Base-by-base conservation (phyloP, 2,113 vertebrate species). In the Gambusia holbrooki region DNA sequence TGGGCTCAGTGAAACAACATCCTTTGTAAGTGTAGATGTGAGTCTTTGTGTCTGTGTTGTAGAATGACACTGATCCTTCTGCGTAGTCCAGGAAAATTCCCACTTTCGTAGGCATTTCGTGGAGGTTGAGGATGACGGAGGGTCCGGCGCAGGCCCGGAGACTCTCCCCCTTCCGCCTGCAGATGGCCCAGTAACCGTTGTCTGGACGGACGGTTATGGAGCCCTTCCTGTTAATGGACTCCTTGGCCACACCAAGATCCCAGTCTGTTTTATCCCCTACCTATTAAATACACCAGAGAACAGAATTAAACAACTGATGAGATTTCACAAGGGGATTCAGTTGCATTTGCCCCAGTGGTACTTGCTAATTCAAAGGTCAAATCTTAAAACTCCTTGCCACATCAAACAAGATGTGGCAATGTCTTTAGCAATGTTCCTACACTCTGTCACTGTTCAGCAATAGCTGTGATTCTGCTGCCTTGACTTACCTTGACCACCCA, bases 71-170 rank as follows among this genome's bases (percentile, higher is more conserved):
- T 0, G 77, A 78, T 0, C 95, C 93, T 0, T 87, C 92, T 17
- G 96, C 92, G 0, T 94, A 95, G 82, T 96, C 94, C 81, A 96
- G 66, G 62, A 95, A 95, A 22, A 96, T 80, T 0, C 93, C 94
- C 0, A 96, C 91, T 27, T 90, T 85, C 40, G 89, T 88, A 2
- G 94, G 95, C 0, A 4, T 88, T 81, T 83, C 89, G 74, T 10
- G 76, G 69, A 84, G 93, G 7, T 28, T 71, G 83, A 95, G 93
- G 13, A 90, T 1, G 35, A 82, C 0, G 6, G 67, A 74, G 10
- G 87, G 88, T 2, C 73, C 22, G 2, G 81, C 15, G 3, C 90
- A 90, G 67, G 87, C 90, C 0, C 5, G 76, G 14, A 92, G 75
- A 5, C 75, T 74, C 19, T 85, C 79, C 0, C 86, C 80, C 7